Evolutionary conservation across 2,888 invertebrate species (phyloP), one percentile per base, ranked within the genome.

Genomic region (Drosophila barbarae): DNA sequence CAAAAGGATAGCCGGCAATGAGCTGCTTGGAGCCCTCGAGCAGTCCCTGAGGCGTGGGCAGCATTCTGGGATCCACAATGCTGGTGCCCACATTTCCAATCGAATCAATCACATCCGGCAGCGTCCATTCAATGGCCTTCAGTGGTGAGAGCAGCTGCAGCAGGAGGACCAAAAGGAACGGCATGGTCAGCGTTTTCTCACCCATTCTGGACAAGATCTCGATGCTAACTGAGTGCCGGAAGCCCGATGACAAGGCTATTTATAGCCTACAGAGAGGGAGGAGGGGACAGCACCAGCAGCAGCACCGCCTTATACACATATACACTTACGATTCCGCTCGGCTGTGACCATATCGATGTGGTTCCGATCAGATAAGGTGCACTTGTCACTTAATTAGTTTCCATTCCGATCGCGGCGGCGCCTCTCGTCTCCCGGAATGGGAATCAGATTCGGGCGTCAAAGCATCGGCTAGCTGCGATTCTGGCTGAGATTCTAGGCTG

Each of bases 1-100:
- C 88, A 35, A 89, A 86, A 12, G 89, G 89, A 73, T 88, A 87
- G 6, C 89, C 89, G 34, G 84, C 88, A n/a, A 89, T 38, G 0
- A 87, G n/a, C 46, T 89, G 85, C 53, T 89, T 89, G 44, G 87
- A 77, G 2, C 74, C 55, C 15, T 88, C 86, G 28, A 88, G 82
- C 3, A 89, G 54, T 3, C 72, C 77, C 30, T 79, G 59, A 1
- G 87, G 87, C 1, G 86, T 75, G 15, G 87, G 87, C 68, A 87
- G 39, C 13, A 76, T 28, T 41, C 74, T 79, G 4, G 63, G 67
- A 15, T 78, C 77, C 8, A 73, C 74, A 0, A 88, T 61, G 18
- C 80, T 80, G n/a, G 57, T 44, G 9, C 81, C 74, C 6, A 88
- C 75, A 41, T 60, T 77, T 2, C 41, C 61, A 0, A 83, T 52